phyloP scores from a whole-genome alignment of 35 echinoderm and acorn worm species.

The Lytechinus variegatus region DNA sequence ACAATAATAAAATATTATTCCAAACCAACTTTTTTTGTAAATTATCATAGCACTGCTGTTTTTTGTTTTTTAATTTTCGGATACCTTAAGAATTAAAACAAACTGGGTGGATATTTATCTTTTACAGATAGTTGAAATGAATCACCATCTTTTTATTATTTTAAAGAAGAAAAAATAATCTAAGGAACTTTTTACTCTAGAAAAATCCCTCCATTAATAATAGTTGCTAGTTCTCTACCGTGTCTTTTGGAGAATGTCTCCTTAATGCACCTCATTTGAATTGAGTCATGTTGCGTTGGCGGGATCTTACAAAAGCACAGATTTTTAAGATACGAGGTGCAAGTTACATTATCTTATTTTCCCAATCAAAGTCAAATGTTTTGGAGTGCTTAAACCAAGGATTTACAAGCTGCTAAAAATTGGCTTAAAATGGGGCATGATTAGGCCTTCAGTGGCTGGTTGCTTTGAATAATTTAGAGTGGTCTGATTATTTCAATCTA shows the following conservation, averaged over 20 bases:
- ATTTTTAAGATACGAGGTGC: neutral
- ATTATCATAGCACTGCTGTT: too few species aligned
- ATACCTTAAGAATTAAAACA: too few species aligned
- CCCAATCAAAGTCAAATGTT: neutral
- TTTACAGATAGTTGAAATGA: too few species aligned
- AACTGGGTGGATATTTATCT: too few species aligned
- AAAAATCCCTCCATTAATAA: too few species aligned
- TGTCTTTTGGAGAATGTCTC: neutral
- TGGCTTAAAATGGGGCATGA: neutral
- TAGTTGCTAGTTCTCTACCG: neutral
- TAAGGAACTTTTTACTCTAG: too few species aligned
- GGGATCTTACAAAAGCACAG: conserved; percentile 20
- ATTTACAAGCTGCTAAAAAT: neutral
- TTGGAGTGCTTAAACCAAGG: neutral
- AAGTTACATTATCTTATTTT: neutral
- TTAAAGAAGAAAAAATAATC: too few species aligned
- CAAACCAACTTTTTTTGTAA: neutral
- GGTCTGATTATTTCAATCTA: neutral
- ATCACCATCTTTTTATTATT: too few species aligned
- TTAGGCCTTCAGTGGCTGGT: neutral
- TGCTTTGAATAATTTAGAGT: neutral
- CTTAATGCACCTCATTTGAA: neutral
- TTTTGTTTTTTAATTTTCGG: too few species aligned
- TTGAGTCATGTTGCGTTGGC: conserved; percentile 44
- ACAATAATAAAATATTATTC: neutral